phyloP scores from a whole-genome alignment of 92 coral and sea anemone genomes.

The Epizoanthus ramosus region DNA sequence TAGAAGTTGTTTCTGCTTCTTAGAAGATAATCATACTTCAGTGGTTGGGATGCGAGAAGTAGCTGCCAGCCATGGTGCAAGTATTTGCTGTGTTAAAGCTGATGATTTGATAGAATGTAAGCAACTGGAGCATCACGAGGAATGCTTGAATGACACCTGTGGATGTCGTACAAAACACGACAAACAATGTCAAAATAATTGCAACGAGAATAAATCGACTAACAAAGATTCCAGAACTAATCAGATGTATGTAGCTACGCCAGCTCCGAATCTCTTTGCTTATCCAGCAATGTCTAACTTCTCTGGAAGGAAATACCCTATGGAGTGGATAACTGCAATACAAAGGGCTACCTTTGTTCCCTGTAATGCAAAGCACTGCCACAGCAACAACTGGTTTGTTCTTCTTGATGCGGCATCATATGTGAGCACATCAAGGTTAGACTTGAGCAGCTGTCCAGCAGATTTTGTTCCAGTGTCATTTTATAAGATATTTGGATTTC shows the following conservation, averaged over 20 bases:
- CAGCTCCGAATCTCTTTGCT: slow-evolving; percentile 63
- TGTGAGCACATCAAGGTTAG: slow-evolving; percentile 85
- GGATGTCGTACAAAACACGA: background rate
- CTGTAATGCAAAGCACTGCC: slow-evolving; percentile 11
- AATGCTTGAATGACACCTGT: background rate
- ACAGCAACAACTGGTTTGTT: slow-evolving; percentile 70
- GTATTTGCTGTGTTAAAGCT: slow-evolving; percentile 63
- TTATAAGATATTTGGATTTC: slow-evolving; percentile 96
- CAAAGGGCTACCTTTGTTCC: slow-evolving; percentile 42
- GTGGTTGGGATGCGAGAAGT: slow-evolving; percentile 93
- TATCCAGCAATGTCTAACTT: slow-evolving; percentile 97
- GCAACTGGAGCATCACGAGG: background rate
- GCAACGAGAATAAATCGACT: background rate
- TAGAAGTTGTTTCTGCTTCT: slow-evolving; percentile 70
- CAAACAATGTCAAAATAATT: background rate
- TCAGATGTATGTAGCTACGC: background rate
- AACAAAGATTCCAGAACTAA: background rate
- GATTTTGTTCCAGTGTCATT: slow-evolving; percentile 95
- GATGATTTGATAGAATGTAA: background rate
- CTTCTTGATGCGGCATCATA: slow-evolving; percentile 93
- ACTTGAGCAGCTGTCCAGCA: slow-evolving; percentile 65
- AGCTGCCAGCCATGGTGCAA: slow-evolving; percentile 71
- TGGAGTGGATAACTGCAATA: slow-evolving; percentile 66
- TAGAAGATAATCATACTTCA: slow-evolving; percentile 91
- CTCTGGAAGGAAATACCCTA: slow-evolving; percentile 89